Conservation (phyloP, 92 coral and sea anemone species). For the Nematostella vectensis region DNA sequence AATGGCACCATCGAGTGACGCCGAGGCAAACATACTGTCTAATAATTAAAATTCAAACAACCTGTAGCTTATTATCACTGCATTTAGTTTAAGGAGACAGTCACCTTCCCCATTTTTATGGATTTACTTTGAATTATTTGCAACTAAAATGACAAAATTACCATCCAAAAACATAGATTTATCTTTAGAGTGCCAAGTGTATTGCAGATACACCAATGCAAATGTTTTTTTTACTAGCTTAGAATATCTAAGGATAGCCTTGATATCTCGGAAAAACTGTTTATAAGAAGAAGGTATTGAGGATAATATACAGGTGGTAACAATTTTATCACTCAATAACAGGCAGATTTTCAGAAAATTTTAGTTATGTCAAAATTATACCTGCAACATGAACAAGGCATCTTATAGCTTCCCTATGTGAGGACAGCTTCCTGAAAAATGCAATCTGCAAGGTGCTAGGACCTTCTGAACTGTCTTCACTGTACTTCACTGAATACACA, state of each 20-base stretch:
- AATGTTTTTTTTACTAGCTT: too few relatives aligned
- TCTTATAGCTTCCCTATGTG: conserved; percentile 89
- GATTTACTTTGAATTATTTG: background rate
- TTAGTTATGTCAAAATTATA: too few relatives aligned
- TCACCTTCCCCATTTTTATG: background rate
- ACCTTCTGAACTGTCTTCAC: conserved; percentile 29
- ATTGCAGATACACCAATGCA: too few relatives aligned
- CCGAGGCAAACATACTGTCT: conserved; percentile 97
- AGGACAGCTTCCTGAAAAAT: conserved; percentile 56
- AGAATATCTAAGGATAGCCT: too few relatives aligned
- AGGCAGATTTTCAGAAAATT: too few relatives aligned
- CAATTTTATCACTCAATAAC: too few relatives aligned
- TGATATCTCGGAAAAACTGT: too few relatives aligned
- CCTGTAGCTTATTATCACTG: too few relatives aligned
- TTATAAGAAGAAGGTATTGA: too few relatives aligned
- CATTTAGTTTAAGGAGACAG: background rate
- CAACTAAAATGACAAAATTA: background rate
- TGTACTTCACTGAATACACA: conserved; percentile 55
- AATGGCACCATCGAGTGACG: conserved; percentile 95
- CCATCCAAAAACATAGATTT: too few relatives aligned
- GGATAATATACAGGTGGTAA: too few relatives aligned
- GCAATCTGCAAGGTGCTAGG: conserved; percentile 27
- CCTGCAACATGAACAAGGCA: conserved; percentile 84
- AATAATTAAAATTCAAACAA: background rate
- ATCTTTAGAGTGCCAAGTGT: too few relatives aligned